Evolutionary conservation across 2,113 vertebrate genomes (phyloP), one percentile per base, ranked within the genome.

Genomic region (Colistium nudipinnis): DNA sequence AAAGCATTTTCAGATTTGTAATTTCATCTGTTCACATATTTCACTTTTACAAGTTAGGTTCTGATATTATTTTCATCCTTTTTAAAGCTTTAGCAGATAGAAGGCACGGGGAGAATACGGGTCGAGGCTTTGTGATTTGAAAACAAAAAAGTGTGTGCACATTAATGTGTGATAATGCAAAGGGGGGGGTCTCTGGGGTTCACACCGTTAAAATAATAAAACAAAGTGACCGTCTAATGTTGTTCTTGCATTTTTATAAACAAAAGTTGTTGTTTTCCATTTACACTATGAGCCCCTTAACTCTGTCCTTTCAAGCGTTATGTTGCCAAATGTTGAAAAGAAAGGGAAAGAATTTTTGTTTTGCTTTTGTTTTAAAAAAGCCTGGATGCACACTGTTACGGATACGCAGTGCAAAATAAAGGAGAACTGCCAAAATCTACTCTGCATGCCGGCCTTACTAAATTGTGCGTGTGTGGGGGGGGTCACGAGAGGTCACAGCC

Each of bases 131-230:
- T 60, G 64, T 44, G 8, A 17, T 20, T 74, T 74, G 31, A 19
- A 61, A 67, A 28, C n/a, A 49, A 65, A 11, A 41, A n/a, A n/a
- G 31, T 80, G n/a, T 51, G 41, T 68, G 62, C 53, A 65, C 48
- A 39, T n/a, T 52, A 27, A 31, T 20, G 31, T 68, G 57, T 56
- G 31, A 53, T 24, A 19, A 66, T 16, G 11, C 12, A 62, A 45
- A 5, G 51, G 25, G 41, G 45, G 9, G 14, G 55, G 25, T 76
- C 35, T 27, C 1, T 20, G n/a, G 24, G 19, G 14, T 66, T 28
- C 33, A 76, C 28, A 49, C 22, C 51, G 41, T 66, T 59, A 3
- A 52, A n/a, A n/a, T n/a, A n/a, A 68, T 59, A 28, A 70, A 70
- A 56, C 6, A n/a, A n/a, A 60, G 36, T 62, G 11, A 4, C 64